These are phyloP conservation scores for Hyposoter didymator DNA, from an alignment of 2,888 invertebrate genomes.

Conservation along the genomic window DNA sequence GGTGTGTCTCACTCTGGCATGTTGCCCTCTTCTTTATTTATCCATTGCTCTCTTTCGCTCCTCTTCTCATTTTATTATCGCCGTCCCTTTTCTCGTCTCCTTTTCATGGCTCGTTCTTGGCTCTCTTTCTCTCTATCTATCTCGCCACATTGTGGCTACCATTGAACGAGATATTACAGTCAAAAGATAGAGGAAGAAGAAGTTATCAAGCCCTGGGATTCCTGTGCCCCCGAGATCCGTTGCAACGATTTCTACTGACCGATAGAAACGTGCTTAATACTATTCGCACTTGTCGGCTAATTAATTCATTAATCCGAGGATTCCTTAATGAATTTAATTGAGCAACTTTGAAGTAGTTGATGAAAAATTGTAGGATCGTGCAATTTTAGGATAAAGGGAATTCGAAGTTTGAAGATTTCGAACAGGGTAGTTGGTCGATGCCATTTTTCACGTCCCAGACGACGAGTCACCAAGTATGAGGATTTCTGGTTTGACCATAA, in stretches of 20 bases:
- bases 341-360: not conserved
- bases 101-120: constrained; percentile 28
- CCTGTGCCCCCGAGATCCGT: constrained; percentile 56
- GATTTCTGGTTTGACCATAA: constrained; percentile 26
- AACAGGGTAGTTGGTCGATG: not conserved
- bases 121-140: constrained; percentile 51
- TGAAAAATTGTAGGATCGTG: not conserved
- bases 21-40: constrained; percentile 39
- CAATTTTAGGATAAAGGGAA: not conserved
- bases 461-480: constrained; percentile 4
- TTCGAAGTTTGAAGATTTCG: not conserved
- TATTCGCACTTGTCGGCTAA: not conserved
- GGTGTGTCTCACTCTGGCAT: constrained; percentile 63
- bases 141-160: constrained; percentile 62
- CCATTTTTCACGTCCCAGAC: constrained; percentile 1
- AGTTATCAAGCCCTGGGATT: constrained; percentile 64
- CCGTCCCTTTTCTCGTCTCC: constrained; percentile 14
- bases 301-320: not conserved
- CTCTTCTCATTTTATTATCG: constrained; percentile 21
- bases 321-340: not conserved
- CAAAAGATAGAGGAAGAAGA: constrained; percentile 68
- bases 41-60: constrained; percentile 37
- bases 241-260: constrained; percentile 50
- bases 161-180: constrained; percentile 69
- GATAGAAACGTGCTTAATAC: constrained; percentile 37